These are phyloP conservation scores for Gasterosteus aculeatus DNA, from an alignment of 2,113 vertebrate genomes.

Conservation along the genomic window DNA sequence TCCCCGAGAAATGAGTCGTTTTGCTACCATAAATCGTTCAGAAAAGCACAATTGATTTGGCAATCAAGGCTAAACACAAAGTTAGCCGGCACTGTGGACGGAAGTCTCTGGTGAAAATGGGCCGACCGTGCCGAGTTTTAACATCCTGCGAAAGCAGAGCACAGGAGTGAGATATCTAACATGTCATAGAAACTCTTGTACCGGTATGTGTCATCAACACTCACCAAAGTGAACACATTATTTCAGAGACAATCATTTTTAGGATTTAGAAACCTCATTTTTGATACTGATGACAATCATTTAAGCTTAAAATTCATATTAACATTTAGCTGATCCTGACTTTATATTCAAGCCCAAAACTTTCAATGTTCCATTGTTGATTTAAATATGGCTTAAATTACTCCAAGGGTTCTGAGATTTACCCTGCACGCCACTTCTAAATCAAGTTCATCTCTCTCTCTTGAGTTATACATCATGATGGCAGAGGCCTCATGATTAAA, in stretches of 20 bases:
- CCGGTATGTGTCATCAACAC: not conserved
- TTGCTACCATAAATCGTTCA: not conserved
- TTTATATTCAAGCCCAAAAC: not conserved
- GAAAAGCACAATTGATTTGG: not conserved
- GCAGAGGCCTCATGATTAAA: slow-evolving; percentile 31
- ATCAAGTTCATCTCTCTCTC: slow-evolving; percentile 31
- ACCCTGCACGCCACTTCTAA: not conserved
- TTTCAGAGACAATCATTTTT: not conserved
- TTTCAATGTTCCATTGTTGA: not conserved
- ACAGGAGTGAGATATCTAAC: too few relatives aligned
- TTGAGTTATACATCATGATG: slow-evolving; percentile 45
- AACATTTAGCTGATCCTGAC: not conserved
- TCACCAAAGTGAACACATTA: not conserved
- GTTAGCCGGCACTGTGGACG: not conserved
- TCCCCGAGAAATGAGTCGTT: not conserved
- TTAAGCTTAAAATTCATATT: not conserved
- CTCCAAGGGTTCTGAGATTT: not conserved
- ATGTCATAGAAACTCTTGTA: not conserved
- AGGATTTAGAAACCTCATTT: not conserved
- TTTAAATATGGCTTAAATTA: not conserved
- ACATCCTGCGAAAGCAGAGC: too few relatives aligned
- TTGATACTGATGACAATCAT: not conserved
- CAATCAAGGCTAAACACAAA: not conserved
- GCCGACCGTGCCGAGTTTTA: not conserved
- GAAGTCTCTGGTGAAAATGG: not conserved